Percentiles rank a stretch among this genome's conserved stretches.
These are phyloP conservation scores for Vireo griseus DNA, from an alignment of 2,797 vertebrate species.

Conservation along the genomic window DNA sequence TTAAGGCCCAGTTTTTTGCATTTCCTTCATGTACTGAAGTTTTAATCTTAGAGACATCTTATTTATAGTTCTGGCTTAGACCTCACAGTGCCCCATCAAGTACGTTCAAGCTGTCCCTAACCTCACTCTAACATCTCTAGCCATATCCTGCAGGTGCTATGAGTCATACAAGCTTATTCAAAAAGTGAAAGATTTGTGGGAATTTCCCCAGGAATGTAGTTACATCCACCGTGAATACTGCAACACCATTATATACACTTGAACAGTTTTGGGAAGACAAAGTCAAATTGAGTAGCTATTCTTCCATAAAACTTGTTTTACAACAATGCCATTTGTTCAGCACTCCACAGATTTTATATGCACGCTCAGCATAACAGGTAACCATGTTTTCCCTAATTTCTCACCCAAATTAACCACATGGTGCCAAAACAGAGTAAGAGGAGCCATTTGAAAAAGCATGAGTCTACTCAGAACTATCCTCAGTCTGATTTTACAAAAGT, in stretches of 20 bases:
- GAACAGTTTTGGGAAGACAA: neutral
- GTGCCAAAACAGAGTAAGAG: neutral
- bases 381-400: neutral
- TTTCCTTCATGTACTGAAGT: neutral
- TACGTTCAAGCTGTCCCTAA: neutral
- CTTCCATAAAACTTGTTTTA: neutral
- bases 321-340: neutral
- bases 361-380: accelerated
- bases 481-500: neutral
- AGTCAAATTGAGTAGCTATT: neutral
- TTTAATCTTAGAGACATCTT: neutral
- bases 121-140: neutral
- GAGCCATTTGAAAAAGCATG: neutral
- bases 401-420: neutral
- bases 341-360: neutral
- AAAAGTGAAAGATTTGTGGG: neutral
- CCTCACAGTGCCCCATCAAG: neutral
- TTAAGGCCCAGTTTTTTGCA: neutral
- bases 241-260: neutral
- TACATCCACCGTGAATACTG: neutral
- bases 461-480: neutral
- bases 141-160: neutral
- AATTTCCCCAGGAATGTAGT: neutral
- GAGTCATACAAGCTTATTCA: neutral
- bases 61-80: neutral